These are phyloP conservation scores for Muraenolepis orangiensis DNA, from an alignment of 2,797 vertebrate species.

Conservation along the genomic window DNA sequence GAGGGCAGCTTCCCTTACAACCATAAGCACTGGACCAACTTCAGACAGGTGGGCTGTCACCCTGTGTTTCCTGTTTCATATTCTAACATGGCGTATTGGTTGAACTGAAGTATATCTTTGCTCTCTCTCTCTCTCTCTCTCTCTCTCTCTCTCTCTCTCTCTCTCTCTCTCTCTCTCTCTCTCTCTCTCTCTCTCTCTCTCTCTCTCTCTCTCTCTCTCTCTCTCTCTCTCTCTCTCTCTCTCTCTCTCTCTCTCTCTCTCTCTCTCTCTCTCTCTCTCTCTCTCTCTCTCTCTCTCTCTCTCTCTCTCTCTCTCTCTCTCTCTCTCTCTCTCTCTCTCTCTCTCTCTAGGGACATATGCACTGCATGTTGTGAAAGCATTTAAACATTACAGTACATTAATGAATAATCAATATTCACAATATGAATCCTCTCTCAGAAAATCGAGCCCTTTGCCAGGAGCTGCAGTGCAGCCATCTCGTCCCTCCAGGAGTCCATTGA, in stretches of 20 bases:
- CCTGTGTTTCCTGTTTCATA: too few relatives aligned
- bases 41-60: constrained; percentile 72
- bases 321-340: too few relatives aligned
- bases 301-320: too few relatives aligned
- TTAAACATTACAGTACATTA: neutral
- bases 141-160: neutral
- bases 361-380: neutral
- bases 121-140: neutral
- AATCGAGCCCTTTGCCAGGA: constrained; percentile 78
- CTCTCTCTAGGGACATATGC: neutral
- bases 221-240: too few relatives aligned
- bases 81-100: neutral
- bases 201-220: too few relatives aligned
- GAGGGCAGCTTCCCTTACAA: constrained; percentile 80
- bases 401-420: neutral
- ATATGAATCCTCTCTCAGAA: constrained; percentile 62
- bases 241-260: neutral
- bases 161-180: neutral
- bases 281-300: neutral
- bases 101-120: neutral
- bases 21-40: constrained; percentile 80
- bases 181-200: neutral
- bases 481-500: constrained; percentile 76
- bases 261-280: neutral
- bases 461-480: constrained; percentile 72